Conservation (phyloP, 2,797 vertebrate genomes). For the Emydoidea blandingii region DNA sequence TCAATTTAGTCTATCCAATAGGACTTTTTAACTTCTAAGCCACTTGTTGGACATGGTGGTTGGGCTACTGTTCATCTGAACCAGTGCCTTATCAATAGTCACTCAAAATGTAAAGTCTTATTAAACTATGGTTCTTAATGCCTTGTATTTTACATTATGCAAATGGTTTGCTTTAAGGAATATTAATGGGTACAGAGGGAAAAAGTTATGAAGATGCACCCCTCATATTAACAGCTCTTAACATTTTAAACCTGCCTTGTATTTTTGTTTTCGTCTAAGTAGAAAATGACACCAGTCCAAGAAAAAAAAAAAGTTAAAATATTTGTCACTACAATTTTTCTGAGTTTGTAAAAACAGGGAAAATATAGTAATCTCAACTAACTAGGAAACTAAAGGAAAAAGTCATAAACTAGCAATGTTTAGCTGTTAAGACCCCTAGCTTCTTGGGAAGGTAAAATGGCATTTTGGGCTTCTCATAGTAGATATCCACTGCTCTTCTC, state of each 20-base stretch:
- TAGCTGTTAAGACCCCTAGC: neutral
- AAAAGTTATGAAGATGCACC: neutral
- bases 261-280: neutral
- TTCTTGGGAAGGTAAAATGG: neutral
- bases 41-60: neutral
- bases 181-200: neutral
- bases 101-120: neutral
- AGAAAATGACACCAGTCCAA: neutral
- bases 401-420: too few relatives aligned
- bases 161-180: neutral
- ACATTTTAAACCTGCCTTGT: fast-evolving
- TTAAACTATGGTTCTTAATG: fast-evolving
- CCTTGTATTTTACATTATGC: neutral
- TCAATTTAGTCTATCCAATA: neutral
- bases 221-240: neutral
- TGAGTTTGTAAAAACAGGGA: neutral
- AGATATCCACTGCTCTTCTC: neutral
- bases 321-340: neutral
- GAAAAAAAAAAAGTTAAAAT: neutral
- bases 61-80: neutral
- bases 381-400: neutral
- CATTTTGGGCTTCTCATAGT: neutral
- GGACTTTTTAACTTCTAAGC: neutral
- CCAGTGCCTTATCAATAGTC: neutral
- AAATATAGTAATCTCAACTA: neutral